These are phyloP conservation scores for Scaptodrosophila latifasciaeformis DNA, from an alignment of 2,888 invertebrate species.

Conservation along the genomic window DNA sequence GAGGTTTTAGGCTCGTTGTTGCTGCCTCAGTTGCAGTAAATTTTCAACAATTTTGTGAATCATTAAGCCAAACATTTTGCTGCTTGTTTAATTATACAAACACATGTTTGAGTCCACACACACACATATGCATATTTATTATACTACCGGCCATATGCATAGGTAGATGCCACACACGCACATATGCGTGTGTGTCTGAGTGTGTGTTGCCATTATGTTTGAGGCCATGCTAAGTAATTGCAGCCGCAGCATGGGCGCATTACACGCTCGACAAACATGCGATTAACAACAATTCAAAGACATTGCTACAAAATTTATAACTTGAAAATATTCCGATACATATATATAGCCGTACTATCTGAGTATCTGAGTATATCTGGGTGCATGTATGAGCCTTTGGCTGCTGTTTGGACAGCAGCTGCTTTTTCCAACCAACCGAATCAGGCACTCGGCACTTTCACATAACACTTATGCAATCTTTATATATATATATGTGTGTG, in stretches of 20 bases:
- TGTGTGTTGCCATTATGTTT: no score
- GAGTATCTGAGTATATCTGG: background rate
- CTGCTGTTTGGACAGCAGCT: background rate
- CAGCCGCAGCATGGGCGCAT: conserved; percentile 67
- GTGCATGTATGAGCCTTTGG: background rate
- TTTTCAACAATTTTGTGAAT: conserved; percentile 62
- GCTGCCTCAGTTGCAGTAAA: conserved; percentile 40
- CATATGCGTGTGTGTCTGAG: no score
- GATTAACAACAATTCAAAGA: conserved; percentile 64
- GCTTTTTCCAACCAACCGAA: background rate
- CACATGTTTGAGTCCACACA: conserved; percentile 27
- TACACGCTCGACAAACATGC: conserved; percentile 69
- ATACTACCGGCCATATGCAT: conserved; percentile 36
- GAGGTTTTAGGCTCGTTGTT: background rate
- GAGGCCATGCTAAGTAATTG: conserved; percentile 49
- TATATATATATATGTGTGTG: no score
- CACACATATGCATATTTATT: conserved; percentile 7
- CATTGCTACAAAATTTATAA: conserved; percentile 69
- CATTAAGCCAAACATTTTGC: conserved; percentile 65
- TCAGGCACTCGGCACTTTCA: no score
- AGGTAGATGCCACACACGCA: no score
- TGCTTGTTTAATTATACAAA: conserved; percentile 64
- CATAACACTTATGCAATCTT: no score
- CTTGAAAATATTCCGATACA: conserved; percentile 38
- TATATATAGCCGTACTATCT: background rate